Evolutionary conservation across 2,113 vertebrate species (phyloP).

Genomic region (Myrmophylax atrothorax): DNA sequence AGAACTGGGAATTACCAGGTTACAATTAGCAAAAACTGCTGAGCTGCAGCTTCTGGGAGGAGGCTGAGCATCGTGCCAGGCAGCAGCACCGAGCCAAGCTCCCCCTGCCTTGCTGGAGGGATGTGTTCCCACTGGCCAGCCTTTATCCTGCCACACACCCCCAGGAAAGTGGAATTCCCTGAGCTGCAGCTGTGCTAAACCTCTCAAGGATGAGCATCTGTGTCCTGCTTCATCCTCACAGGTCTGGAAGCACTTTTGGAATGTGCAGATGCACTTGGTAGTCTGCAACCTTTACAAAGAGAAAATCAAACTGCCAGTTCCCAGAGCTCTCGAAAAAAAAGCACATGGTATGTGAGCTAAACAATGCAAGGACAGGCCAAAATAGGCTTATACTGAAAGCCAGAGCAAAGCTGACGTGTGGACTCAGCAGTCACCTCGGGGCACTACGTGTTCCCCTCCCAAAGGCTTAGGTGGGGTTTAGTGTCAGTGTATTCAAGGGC

Average conservation of each 20-base stretch:
- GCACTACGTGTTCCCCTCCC: neutral
- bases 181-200: neutral
- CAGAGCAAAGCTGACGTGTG: neutral
- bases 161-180: neutral
- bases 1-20: neutral
- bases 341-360: neutral
- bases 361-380: neutral
- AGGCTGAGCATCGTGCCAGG: neutral
- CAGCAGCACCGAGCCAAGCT: neutral
- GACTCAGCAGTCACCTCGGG: neutral
- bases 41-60: neutral
- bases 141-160: neutral
- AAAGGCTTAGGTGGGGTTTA: neutral
- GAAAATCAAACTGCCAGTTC: neutral
- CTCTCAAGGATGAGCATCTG: rapidly evolving
- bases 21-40: neutral
- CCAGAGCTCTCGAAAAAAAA: neutral
- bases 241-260: neutral
- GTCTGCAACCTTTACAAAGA: neutral
- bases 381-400: neutral
- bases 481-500: neutral
- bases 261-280: rapidly evolving
- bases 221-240: neutral
- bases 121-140: neutral
- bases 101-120: neutral